These are phyloP conservation scores for Chelon auratus DNA, from an alignment of 2,797 vertebrate genomes.

Conservation along the genomic window DNA sequence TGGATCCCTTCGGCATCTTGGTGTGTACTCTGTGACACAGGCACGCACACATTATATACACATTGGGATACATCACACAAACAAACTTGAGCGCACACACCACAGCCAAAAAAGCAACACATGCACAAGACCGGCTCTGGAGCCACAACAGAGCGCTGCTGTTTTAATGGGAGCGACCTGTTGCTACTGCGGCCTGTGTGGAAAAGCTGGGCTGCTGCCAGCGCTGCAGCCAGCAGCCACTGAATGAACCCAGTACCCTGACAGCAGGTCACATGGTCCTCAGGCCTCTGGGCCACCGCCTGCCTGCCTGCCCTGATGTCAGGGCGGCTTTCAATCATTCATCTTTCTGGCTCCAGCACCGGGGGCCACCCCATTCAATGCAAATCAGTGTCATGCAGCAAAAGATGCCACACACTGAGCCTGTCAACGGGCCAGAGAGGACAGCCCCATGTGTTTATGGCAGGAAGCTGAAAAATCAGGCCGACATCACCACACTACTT, in stretches of 20 bases:
- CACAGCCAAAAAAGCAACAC: slow-evolving; percentile 75
- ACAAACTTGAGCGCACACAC: slow-evolving; percentile 66
- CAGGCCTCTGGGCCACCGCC: slow-evolving; percentile 76
- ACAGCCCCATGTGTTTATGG: slow-evolving; percentile 62
- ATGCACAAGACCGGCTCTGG: slow-evolving; percentile 75
- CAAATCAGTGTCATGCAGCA: slow-evolving; percentile 78
- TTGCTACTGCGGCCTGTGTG: slow-evolving; percentile 83
- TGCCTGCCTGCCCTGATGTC: slow-evolving; percentile 71
- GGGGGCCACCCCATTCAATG: slow-evolving; percentile 74
- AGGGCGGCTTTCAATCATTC: slow-evolving; percentile 81
- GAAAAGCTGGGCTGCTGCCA: slow-evolving; percentile 83
- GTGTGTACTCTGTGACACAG: slow-evolving; percentile 68
- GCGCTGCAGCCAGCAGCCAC: slow-evolving; percentile 79
- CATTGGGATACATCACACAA: slow-evolving; percentile 72
- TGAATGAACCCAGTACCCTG: slow-evolving; percentile 88
- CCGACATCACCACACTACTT: slow-evolving; percentile 64
- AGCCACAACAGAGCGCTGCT: slow-evolving; percentile 83
- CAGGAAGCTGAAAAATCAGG: slow-evolving; percentile 68
- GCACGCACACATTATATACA: slow-evolving; percentile 68
- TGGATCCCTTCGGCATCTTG: slow-evolving; percentile 61
- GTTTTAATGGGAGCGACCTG: slow-evolving; percentile 85
- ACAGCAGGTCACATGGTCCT: slow-evolving; percentile 84
- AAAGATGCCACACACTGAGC: slow-evolving; percentile 67
- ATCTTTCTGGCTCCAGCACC: slow-evolving; percentile 72
- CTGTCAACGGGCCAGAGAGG: slow-evolving; percentile 55